Base-by-base conservation (phyloP, 2,113 vertebrate species). In the Podilymbus podiceps region DNA sequence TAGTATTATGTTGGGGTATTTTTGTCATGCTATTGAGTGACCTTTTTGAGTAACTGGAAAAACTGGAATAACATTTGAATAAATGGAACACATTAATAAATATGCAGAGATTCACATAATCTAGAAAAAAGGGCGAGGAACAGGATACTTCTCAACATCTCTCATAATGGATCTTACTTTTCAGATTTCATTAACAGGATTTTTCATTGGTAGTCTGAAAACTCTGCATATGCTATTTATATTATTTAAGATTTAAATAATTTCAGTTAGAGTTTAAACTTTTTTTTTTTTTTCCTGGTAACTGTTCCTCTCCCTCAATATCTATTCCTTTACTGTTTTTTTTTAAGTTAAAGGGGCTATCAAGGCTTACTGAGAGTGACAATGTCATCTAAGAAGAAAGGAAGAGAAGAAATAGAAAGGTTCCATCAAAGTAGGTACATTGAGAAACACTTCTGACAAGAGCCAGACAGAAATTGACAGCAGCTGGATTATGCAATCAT, bases 381-480 rank as follows among this genome's bases (percentile, higher is more conserved):
- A 83, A 20, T 60, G 38, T 68, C 73, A 64, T 64, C 56, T 52
- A 56, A 87, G 50, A 89, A 83, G 59, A 95, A 77, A 78, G 35
- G 23, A 85, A 77, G 55, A 79, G 71, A 88, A 92, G 76, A 93
- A 92, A 83, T 49, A 92, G 59, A 90, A 94, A 85, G 35, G 20
- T 86, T 91, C n/a, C 53, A 88, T 84, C 88, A 84, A 73, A 93
- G 66, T 18, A 84, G 56, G 28, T 60, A 71, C 67, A 81, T 59
- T 85, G 66, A 93, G 68, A 89, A 90, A 94, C 44, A 62, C 24
- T 83, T 92, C 87, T 96, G 86, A 89, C 67, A 85, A 88, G 62
- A 94, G n/a, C 38, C 80, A 95, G 81, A 94, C 53, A 88, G 76
- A 83, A 93, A 59, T 21, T 73, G 68, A 63, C 63, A 90, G 75